Conservation (phyloP, 2,888 invertebrate genomes). For the Hemithea aestivaria region DNA sequence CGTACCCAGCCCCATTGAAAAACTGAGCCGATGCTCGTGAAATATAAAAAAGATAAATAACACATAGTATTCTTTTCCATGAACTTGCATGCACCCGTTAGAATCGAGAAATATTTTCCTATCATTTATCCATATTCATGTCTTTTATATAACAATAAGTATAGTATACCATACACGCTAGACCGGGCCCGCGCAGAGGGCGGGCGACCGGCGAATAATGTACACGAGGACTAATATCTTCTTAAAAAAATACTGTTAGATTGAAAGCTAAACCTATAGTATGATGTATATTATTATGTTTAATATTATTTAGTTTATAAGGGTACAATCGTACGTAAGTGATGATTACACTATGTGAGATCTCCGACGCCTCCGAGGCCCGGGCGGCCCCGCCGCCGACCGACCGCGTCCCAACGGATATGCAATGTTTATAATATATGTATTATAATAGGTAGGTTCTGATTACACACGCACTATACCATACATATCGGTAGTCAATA, state of each 20-base stretch:
- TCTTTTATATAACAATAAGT: constrained; percentile 67
- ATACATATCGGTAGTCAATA: constrained; percentile 64
- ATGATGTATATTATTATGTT: constrained; percentile 65
- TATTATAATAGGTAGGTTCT: no score
- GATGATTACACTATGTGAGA: constrained; percentile 77
- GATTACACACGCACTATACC: constrained; percentile 57
- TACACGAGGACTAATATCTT: constrained; percentile 79
- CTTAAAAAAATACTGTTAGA: constrained; percentile 80
- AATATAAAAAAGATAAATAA: constrained; percentile 79
- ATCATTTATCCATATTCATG: constrained; percentile 73
- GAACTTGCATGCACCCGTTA: constrained; percentile 78
- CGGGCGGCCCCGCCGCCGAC: constrained; percentile 56
- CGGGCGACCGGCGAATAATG: constrained; percentile 59
- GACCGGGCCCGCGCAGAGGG: constrained; percentile 62
- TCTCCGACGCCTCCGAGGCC: constrained; percentile 73
- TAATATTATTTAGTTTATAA: constrained; percentile 47
- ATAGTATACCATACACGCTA: constrained; percentile 74
- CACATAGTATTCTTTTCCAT: constrained; percentile 63
- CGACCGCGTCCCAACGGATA: constrained; percentile 74
- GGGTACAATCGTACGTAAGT: constrained; percentile 74
- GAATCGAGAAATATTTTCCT: constrained; percentile 75
- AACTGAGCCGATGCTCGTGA: constrained; percentile 69
- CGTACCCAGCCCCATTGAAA: constrained; percentile 59
- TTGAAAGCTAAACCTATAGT: constrained; percentile 77
- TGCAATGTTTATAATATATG: constrained; percentile 73